Evolutionary conservation across 2,113 vertebrate species (phyloP).

Genomic region (Lepus timidus): DNA sequence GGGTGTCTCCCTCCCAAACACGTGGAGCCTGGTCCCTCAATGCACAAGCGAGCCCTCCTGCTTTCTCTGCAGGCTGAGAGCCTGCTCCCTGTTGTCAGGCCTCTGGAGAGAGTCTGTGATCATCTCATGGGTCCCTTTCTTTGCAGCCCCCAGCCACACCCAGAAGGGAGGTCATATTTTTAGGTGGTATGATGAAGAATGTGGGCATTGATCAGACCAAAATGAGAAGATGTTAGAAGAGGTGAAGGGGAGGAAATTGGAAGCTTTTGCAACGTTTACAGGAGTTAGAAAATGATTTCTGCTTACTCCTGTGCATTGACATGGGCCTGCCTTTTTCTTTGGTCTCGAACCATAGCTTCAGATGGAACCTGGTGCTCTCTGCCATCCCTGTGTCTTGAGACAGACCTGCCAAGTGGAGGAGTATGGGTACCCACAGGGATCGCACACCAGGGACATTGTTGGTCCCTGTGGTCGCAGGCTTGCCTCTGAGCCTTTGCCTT

Average conservation of each 20-base stretch:
- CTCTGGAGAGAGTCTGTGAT: neutral
- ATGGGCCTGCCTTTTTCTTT: conserved; percentile 1
- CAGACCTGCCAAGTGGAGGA: neutral
- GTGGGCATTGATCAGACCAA: neutral
- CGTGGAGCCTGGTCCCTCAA: neutral
- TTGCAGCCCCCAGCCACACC: neutral
- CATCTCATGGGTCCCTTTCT: neutral
- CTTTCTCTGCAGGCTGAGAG: neutral
- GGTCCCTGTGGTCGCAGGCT: neutral
- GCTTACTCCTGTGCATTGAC: neutral
- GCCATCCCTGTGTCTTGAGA: neutral
- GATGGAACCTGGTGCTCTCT: neutral
- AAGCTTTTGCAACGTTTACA: neutral
- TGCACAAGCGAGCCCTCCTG: neutral
- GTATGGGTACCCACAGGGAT: neutral
- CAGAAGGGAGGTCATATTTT: neutral
- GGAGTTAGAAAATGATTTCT: neutral
- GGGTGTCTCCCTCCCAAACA: neutral
- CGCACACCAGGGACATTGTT: neutral
- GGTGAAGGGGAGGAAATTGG: neutral
- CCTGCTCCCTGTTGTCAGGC: neutral
- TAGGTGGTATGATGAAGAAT: neutral
- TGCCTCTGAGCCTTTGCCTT: neutral
- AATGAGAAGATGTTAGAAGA: neutral
- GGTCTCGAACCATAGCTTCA: neutral